A percentile compares a stretch with the other conserved stretches of the same genome.
These are phyloP conservation scores for Drosophila leonis DNA, from an alignment of 2,888 invertebrate genomes.

Conservation along the genomic window DNA sequence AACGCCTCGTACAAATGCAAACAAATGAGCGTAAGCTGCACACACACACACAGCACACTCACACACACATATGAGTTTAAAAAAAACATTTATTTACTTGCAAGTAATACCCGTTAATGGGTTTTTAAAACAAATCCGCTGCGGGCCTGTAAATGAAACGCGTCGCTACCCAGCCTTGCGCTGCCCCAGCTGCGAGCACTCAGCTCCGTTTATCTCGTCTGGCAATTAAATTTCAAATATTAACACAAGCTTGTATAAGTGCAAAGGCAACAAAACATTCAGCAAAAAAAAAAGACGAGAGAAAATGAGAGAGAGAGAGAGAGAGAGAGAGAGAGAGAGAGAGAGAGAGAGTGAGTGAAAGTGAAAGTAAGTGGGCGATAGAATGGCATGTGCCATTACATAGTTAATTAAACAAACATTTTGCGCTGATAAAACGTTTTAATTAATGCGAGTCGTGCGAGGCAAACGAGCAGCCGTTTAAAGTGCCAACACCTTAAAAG, in stretches of 20 bases:
- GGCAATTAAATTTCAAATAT: slow-evolving; percentile 79
- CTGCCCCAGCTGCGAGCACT: background rate
- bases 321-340: background rate
- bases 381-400: slow-evolving; percentile 63
- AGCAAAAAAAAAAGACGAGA: background rate
- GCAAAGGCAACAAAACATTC: slow-evolving; percentile 12
- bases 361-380: slow-evolving; percentile 1
- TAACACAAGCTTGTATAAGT: slow-evolving; percentile 50
- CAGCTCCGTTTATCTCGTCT: slow-evolving; percentile 36
- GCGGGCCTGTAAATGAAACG: slow-evolving; percentile 71
- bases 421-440: slow-evolving; percentile 72
- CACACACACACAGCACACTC: background rate
- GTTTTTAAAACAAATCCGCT: slow-evolving; percentile 81
- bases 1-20: slow-evolving; percentile 78
- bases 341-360: background rate
- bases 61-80: slow-evolving; percentile 17
- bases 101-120: slow-evolving; percentile 79
- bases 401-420: slow-evolving; percentile 82
- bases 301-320: background rate
- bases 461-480: slow-evolving; percentile 44
- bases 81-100: slow-evolving; percentile 74
- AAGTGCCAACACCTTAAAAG: slow-evolving; percentile 63
- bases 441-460: slow-evolving; percentile 63
- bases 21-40: slow-evolving; percentile 65
- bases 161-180: background rate